Evolutionary conservation across 1,140 invertebrate species (phyloP).

Genomic region (Parapsyche elsis): DNA sequence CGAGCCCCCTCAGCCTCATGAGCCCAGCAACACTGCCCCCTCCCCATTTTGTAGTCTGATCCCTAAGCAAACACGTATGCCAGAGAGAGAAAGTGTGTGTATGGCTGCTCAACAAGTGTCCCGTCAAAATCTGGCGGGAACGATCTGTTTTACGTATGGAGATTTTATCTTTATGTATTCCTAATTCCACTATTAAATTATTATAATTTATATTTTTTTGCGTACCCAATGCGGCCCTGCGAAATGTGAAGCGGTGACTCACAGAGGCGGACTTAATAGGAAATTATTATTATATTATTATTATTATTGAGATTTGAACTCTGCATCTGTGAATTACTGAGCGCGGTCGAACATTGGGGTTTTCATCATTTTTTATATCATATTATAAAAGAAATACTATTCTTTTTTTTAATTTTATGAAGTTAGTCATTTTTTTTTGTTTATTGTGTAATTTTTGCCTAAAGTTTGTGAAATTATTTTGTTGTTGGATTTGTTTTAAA

Average conservation of each 20-base stretch:
- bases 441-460: conserved; percentile 13
- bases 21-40: background rate
- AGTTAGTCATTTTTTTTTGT: conserved; percentile 47
- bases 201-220: conserved; percentile 7
- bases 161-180: conserved; percentile 14
- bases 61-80: background rate
- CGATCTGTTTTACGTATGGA: conserved; percentile 18
- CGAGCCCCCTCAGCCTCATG: conserved; percentile 15
- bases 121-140: background rate
- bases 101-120: conserved; percentile 6
- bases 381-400: conserved; percentile 23
- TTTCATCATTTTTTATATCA: conserved; percentile 11
- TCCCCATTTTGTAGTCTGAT: background rate
- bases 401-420: conserved; percentile 36
- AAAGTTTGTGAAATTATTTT: conserved; percentile 4
- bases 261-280: background rate
- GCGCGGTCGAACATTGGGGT: background rate
- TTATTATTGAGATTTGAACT: background rate
- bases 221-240: background rate
- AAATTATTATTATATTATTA: background rate
- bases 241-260: background rate
- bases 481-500: conserved; percentile 8
- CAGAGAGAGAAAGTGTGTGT: background rate
- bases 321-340: background rate
- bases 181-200: conserved; percentile 31